Conservation (phyloP, 2,888 invertebrate genomes). For the Vandiemenella viatica region DNA sequence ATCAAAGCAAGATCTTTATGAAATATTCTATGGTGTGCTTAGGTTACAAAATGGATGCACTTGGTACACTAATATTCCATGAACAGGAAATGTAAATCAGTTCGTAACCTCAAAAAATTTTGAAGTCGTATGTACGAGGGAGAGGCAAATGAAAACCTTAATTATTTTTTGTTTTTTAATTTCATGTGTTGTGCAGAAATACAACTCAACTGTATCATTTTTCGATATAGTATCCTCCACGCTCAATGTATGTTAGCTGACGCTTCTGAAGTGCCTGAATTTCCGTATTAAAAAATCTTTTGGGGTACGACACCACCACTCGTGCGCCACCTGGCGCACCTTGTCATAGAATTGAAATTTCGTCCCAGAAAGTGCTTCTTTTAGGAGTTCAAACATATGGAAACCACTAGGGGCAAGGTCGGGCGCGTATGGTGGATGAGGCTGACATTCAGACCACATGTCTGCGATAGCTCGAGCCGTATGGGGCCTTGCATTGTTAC, state of each 20-base stretch:
- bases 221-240: neutral
- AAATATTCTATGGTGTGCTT: too few species aligned
- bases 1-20: too few species aligned
- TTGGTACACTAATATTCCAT: too few species aligned
- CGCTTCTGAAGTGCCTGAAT: too few species aligned
- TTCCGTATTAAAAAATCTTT: neutral
- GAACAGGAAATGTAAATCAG: too few species aligned
- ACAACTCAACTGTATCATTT: neutral
- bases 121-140: neutral
- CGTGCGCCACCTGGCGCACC: neutral
- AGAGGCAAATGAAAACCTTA: neutral
- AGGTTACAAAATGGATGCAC: too few species aligned
- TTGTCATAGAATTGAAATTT: neutral
- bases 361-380: neutral
- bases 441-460: neutral
- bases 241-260: neutral
- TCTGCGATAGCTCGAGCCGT: neutral
- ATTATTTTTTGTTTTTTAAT: neutral
- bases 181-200: neutral
- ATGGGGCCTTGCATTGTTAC: neutral
- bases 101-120: too few species aligned
- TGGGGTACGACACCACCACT: neutral
- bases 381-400: neutral
- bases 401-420: neutral
- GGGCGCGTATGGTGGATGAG: neutral